A percentile compares a stretch with the other conserved stretches of the same genome.
Conservation (phyloP, 2,113 vertebrate species). For the Rynchops niger region DNA sequence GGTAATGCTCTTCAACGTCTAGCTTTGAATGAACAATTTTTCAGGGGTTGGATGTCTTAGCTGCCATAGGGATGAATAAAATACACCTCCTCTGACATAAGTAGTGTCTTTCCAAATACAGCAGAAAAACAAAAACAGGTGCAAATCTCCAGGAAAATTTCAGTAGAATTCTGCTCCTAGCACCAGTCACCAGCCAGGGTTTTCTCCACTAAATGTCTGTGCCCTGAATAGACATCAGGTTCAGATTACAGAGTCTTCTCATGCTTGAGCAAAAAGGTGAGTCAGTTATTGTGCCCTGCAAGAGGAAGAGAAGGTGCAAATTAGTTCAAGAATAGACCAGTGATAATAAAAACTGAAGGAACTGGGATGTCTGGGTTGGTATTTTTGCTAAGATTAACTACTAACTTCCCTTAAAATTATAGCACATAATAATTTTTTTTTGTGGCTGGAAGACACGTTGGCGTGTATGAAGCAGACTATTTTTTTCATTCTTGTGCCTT, state of each 20-base stretch:
- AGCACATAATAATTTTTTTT: background rate
- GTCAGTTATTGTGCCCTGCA: background rate
- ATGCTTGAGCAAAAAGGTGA: background rate
- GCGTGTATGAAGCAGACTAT: background rate
- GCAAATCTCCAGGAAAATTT: background rate
- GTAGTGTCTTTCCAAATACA: background rate
- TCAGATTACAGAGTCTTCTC: background rate
- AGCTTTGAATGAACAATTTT: background rate
- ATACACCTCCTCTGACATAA: background rate
- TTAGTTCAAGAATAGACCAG: background rate
- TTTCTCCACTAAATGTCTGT: background rate
- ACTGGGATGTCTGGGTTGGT: background rate
- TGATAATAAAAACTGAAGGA: background rate
- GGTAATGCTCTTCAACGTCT: background rate
- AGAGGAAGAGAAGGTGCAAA: background rate
- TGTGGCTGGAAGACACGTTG: background rate
- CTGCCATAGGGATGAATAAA: background rate
- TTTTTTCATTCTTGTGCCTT: background rate
- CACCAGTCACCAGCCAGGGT: background rate
- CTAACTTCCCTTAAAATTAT: background rate
- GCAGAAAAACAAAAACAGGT: background rate
- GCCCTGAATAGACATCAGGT: background rate
- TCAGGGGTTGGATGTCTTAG: background rate
- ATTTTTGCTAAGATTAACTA: background rate
- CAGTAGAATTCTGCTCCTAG: background rate